Percentiles rank a stretch among this genome's conserved stretches.
These are phyloP conservation scores for Megalurothrips usitatus DNA, from an alignment of 2,888 invertebrate genomes.

Conservation along the genomic window DNA sequence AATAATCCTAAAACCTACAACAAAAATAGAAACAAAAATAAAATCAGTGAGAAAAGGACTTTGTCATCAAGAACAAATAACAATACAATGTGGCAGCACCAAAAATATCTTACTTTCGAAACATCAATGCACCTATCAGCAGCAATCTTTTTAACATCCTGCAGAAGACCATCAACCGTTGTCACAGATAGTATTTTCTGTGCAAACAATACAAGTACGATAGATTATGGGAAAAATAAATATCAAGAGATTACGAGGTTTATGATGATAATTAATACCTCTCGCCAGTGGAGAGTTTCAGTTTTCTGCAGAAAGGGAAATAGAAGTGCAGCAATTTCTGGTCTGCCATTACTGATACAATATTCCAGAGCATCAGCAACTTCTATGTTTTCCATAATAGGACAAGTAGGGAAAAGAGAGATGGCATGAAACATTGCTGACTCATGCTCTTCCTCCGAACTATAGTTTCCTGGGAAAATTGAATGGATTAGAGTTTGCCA, in stretches of 20 bases:
- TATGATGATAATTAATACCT: neutral
- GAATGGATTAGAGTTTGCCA: neutral
- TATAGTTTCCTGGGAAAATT: neutral
- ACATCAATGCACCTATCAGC: neutral
- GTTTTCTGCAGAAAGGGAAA: neutral
- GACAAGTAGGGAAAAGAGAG: neutral
- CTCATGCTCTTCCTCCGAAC: neutral
- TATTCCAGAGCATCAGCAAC: neutral
- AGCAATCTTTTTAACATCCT: neutral
- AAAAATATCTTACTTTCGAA: neutral
- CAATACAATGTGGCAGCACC: neutral
- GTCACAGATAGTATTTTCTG: neutral
- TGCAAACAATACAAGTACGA: neutral
- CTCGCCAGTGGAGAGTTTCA: neutral
- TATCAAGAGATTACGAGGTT: neutral
- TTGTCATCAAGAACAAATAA: neutral
- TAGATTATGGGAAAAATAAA: neutral
- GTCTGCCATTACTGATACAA: neutral
- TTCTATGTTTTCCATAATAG: neutral
- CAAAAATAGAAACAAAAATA: no score
- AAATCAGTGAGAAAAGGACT: no score
- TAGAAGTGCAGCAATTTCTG: neutral
- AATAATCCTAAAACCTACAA: neutral
- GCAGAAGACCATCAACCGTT: neutral
- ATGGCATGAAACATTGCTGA: neutral